phyloP scores from a whole-genome alignment of 2,113 vertebrate species.

The Pseudopodoces humilis region DNA sequence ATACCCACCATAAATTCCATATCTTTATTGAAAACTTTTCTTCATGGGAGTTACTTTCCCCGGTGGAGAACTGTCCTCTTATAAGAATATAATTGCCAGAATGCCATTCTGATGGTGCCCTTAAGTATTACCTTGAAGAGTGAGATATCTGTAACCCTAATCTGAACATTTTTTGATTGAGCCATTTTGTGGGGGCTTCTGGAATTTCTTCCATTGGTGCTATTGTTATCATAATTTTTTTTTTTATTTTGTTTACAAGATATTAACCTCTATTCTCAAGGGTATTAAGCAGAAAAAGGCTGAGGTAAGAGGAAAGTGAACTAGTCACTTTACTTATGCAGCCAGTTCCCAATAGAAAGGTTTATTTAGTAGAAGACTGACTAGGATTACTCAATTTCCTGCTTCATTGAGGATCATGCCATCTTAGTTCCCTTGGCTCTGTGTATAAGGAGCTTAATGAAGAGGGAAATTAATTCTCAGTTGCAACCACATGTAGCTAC shows the following conservation, averaged over 20 bases:
- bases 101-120: not conserved
- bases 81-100: not conserved
- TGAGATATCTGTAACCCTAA: not conserved
- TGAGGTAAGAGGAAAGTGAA: not conserved
- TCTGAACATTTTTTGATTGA: not conserved
- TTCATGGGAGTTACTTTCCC: not conserved
- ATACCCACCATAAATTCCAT: not conserved
- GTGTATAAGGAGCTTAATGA: conserved; percentile 42
- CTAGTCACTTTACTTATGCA: not conserved
- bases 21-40: not conserved
- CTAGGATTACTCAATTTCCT: conserved; percentile 46
- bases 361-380: conserved; percentile 9
- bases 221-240: not conserved
- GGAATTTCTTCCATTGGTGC: not conserved
- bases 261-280: not conserved
- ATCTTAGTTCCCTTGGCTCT: conserved; percentile 23
- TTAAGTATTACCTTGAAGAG: not conserved
- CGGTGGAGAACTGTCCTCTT: not conserved
- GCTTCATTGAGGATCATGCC: conserved; percentile 26
- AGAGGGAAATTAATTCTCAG: conserved; percentile 51
- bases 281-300: not conserved
- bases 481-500: conserved; percentile 30
- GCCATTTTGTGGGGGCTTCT: not conserved
- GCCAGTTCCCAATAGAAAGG: not conserved
- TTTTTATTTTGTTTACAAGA: not conserved